A percentile compares a stretch with the other conserved stretches of the same genome.
Conservation (phyloP, 2,888 invertebrate genomes). For the Stegana nigrithorax region DNA sequence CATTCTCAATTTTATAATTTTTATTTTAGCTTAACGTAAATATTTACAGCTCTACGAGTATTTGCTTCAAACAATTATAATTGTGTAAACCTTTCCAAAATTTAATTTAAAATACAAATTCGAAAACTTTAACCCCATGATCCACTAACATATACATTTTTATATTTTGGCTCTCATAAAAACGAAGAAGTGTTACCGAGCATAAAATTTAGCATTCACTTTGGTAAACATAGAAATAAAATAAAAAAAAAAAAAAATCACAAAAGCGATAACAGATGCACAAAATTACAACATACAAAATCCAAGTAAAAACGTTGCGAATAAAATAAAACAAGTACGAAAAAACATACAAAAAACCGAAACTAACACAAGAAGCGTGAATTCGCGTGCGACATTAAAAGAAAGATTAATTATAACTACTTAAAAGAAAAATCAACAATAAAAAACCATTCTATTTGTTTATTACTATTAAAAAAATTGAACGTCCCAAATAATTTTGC, state of each 20-base stretch:
- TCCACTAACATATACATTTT: too few species aligned
- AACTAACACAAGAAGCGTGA: conserved; percentile 29
- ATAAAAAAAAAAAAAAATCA: conserved; percentile 11
- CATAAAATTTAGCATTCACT: conserved; percentile 10
- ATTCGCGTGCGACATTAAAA: too few species aligned
- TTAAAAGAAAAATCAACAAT: conserved; percentile 24
- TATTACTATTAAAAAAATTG: conserved; percentile 40
- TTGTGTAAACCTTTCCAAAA: too few species aligned
- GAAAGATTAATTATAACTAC: conserved; percentile 34
- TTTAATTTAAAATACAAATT: too few species aligned
- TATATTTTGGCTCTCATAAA: too few species aligned
- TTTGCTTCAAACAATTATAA: too few species aligned
- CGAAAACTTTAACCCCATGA: too few species aligned
- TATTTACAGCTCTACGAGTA: too few species aligned
- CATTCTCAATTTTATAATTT: too few species aligned
- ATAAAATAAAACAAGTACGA: neutral
- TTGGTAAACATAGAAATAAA: neutral
- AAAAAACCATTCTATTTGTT: conserved; percentile 32
- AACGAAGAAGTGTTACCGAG: conserved; percentile 3
- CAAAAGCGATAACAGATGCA: neutral
- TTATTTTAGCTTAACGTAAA: too few species aligned
- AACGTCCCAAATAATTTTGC: conserved; percentile 21
- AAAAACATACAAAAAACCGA: conserved; percentile 23
- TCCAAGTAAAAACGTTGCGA: conserved; percentile 5
- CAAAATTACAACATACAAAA: neutral